These are phyloP conservation scores for Laticauda laticaudata DNA, from an alignment of 2,113 vertebrate genomes.

Conservation along the genomic window DNA sequence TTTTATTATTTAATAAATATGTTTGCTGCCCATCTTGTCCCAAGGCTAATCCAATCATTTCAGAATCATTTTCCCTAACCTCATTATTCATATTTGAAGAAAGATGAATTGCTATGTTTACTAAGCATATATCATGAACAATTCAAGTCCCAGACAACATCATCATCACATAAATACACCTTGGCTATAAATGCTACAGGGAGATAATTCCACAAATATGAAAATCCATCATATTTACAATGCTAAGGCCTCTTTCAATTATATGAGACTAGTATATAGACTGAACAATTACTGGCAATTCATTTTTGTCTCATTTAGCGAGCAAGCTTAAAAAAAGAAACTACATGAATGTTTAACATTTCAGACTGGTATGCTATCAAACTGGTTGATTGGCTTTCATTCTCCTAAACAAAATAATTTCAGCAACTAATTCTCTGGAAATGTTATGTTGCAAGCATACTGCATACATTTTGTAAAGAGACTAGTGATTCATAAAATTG, in stretches of 20 bases:
- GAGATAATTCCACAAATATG: neutral
- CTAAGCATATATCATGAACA: neutral
- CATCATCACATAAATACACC: neutral
- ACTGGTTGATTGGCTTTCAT: neutral
- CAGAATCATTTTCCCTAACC: conserved; percentile 2
- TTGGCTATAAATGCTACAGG: neutral
- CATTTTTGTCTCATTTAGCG: neutral
- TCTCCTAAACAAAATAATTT: neutral
- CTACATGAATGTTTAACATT: neutral
- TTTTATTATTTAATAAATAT: neutral
- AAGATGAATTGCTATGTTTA: neutral
- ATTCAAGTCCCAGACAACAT: neutral
- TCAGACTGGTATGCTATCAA: neutral
- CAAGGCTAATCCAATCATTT: neutral
- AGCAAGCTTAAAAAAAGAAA: conserved; percentile 1
- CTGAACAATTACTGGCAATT: neutral
- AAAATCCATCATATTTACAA: neutral
- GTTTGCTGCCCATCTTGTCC: neutral
- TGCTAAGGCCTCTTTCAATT: neutral
- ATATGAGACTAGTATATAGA: neutral
- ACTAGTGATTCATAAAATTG: neutral
- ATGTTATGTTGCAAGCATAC: neutral
- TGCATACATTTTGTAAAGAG: neutral
- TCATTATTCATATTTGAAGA: conserved; percentile 6
- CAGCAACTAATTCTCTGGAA: neutral